Percentiles rank a stretch among this genome's conserved stretches.
Conservation (phyloP, 2,888 invertebrate genomes). For the Microctonus brassicae region DNA sequence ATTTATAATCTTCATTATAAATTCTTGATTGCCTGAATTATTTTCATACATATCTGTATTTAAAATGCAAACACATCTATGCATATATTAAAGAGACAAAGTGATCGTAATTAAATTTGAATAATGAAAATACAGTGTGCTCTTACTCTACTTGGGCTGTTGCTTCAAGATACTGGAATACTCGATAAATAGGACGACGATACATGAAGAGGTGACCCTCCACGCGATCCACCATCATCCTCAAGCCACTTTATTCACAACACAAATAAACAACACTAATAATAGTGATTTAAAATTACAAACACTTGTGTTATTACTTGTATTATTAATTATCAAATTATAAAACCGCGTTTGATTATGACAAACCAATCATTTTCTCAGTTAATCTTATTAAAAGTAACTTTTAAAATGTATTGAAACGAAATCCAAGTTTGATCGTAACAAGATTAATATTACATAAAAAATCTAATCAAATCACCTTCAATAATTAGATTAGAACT, state of each 20-base stretch:
- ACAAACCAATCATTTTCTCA: neutral
- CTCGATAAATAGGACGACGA: conserved; percentile 84
- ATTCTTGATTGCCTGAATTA: too few relatives aligned
- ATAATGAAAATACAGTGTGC: neutral
- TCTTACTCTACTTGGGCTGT: conserved; percentile 75
- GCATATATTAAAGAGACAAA: too few relatives aligned
- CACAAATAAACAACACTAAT: conserved; percentile 2
- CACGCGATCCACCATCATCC: conserved; percentile 81
- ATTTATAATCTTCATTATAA: too few relatives aligned
- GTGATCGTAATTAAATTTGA: neutral
- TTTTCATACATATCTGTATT: too few relatives aligned
- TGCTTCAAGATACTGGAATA: conserved; percentile 86
- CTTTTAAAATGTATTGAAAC: neutral
- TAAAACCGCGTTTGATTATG: neutral
- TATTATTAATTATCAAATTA: too few relatives aligned
- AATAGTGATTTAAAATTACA: neutral
- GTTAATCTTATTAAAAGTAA: neutral
- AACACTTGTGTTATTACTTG: too few relatives aligned
- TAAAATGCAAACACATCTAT: too few relatives aligned
- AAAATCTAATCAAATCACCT: neutral
- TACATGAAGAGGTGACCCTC: conserved; percentile 83
- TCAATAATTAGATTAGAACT: too few relatives aligned
- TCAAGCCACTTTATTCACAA: conserved; percentile 65
- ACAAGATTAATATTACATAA: neutral
- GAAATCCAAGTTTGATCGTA: neutral